Conservation (phyloP, 2,888 invertebrate genomes). For the Sphaerophoria rueppellii region DNA sequence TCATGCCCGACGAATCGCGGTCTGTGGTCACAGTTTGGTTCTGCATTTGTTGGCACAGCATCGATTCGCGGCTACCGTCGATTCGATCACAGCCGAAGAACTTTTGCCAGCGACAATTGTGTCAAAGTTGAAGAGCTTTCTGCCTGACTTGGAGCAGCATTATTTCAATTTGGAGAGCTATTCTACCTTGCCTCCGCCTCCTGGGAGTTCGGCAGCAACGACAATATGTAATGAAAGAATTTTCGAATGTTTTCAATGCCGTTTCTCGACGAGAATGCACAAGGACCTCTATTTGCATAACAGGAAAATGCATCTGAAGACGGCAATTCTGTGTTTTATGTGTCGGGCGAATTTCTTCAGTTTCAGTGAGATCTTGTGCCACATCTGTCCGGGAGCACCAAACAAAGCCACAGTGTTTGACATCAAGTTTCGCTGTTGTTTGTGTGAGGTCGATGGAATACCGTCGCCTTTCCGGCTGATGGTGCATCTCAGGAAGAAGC, state of each 20-base stretch:
- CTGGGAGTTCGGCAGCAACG: constrained; percentile 82
- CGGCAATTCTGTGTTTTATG: constrained; percentile 92
- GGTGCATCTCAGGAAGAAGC: constrained; percentile 93
- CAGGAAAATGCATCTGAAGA: constrained; percentile 92
- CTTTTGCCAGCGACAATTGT: constrained; percentile 88
- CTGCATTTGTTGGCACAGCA: constrained; percentile 91
- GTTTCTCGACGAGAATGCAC: constrained; percentile 89
- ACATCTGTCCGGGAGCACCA: constrained; percentile 90
- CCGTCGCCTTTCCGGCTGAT: constrained; percentile 94
- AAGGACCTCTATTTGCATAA: constrained; percentile 94
- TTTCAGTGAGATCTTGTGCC: constrained; percentile 93
- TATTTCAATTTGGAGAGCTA: constrained; percentile 89
- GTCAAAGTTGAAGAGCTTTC: constrained; percentile 84
- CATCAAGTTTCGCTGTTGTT: constrained; percentile 90
- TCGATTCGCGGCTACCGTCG: constrained; percentile 89
- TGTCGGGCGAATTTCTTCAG: constrained; percentile 93
- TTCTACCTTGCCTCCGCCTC: constrained; percentile 85
- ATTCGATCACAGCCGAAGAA: constrained; percentile 90
- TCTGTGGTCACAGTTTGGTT: constrained; percentile 91
- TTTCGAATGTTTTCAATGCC: constrained; percentile 94
- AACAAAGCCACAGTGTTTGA: constrained; percentile 82
- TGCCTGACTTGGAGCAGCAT: constrained; percentile 84
- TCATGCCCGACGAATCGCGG: constrained; percentile 92
- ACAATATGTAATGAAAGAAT: constrained; percentile 84
- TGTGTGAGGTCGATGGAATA: constrained; percentile 89